Percentiles rank a stretch among this genome's conserved stretches.
These are phyloP conservation scores for Clarias gariepinus DNA, from an alignment of 2,113 vertebrate genomes.

Conservation along the genomic window DNA sequence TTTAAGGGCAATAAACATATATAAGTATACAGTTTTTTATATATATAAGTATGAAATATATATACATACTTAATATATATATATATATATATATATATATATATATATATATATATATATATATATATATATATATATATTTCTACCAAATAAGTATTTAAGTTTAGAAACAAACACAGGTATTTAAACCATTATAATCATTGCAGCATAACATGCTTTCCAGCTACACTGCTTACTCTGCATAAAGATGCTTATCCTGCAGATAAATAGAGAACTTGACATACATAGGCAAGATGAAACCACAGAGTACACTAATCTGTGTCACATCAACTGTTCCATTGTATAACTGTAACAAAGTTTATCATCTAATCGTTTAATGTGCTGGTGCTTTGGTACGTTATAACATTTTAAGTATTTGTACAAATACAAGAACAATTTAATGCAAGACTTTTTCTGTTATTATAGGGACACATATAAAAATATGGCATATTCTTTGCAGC, in stretches of 20 bases:
- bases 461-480: conserved; percentile 26
- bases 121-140: not conserved
- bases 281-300: conserved; percentile 33
- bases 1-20: too few species aligned
- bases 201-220: conserved; percentile 17
- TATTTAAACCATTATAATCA: not conserved
- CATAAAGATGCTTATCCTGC: conserved; percentile 36
- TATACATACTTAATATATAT: not conserved
- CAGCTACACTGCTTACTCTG: conserved; percentile 24
- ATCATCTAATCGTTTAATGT: not conserved
- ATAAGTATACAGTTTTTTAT: too few species aligned
- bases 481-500: not conserved
- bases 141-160: not conserved
- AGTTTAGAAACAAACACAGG: conserved; percentile 4
- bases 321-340: conserved; percentile 21
- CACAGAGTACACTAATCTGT: conserved; percentile 41
- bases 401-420: not conserved
- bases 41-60: too few species aligned
- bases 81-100: too few species aligned
- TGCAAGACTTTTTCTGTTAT: not conserved
- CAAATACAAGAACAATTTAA: conserved; percentile 9
- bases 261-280: conserved; percentile 26
- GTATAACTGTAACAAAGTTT: conserved; percentile 28
- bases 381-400: not conserved
- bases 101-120: too few species aligned